Base-by-base conservation (phyloP, 2,888 invertebrate genomes). In the Chymomyza fuscimana region DNA sequence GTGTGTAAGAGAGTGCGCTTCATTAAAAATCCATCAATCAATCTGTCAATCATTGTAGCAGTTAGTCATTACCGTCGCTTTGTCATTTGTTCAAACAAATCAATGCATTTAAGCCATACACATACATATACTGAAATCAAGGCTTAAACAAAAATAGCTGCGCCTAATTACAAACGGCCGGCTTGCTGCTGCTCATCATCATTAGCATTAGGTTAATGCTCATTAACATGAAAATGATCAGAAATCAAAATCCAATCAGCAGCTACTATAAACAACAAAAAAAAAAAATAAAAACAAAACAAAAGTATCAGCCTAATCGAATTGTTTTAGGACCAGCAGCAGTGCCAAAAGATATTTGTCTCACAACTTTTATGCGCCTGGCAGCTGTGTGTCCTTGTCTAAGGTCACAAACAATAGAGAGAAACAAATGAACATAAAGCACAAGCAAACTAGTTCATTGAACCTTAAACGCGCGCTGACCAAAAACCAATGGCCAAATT, bases 21-120 rank as follows among this genome's bases (percentile, higher is more conserved):
- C 85, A 82, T 76, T 78, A 86, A 82, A 86, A 80, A 70, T 74
- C 66, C 85, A 82, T 82, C 86, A 82, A 82, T 81, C 81, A 82
- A 69, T 19, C 62, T 46, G 36, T 29, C 19, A 62, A 9, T 36
- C 61, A 59, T 6, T 19, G 19, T 19, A 59, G n/a, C 59, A 25
- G 29, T 19, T 25, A 19, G 62, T 16, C 40, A 46, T 46, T 46
- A 46, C 40, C 40, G 6, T 12, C 40, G 40, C 10, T 40, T 15
- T 19, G 52, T 52, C 58, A 58, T 15, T 58, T 12, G 5, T 7
- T 58, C 29, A 58, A 58, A 58, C 25, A 58, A 58, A 58, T 54
- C 54, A 54, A 29, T 58, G 58, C 29, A 15, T 58, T 58, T 58
- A 5, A 22, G 29, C 15, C 58, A 12, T 15, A 58, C 1, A 56